phyloP scores from a whole-genome alignment of 1,140 invertebrate genomes.

The Hylaeus anthracinus region DNA sequence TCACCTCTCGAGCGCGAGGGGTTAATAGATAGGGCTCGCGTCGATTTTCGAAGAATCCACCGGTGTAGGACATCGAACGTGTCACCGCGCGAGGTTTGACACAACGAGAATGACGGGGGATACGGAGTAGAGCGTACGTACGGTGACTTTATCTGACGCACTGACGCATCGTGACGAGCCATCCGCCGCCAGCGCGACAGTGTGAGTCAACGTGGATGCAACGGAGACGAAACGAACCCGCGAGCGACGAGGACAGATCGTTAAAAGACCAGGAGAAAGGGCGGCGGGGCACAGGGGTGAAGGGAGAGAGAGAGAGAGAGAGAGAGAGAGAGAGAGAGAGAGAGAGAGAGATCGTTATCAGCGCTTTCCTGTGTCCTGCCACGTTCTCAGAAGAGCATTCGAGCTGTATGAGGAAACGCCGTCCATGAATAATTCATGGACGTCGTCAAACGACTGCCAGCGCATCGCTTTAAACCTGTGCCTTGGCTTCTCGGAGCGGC shows the following conservation, averaged over 20 bases:
- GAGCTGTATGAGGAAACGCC: slow-evolving; percentile 78
- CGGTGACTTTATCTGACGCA: slow-evolving; percentile 67
- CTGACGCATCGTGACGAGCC: slow-evolving; percentile 67
- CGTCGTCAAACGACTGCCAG: slow-evolving; percentile 76
- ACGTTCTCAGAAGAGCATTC: slow-evolving; percentile 79
- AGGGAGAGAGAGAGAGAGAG: background rate
- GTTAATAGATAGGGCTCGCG: too few relatives aligned
- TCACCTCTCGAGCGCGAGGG: too few relatives aligned
- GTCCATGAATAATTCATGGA: slow-evolving; percentile 80
- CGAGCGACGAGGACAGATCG: slow-evolving; percentile 26
- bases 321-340: slow-evolving; percentile 23
- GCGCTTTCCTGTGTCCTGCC: slow-evolving; percentile 79
- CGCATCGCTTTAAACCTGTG: slow-evolving; percentile 55
- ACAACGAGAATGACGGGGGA: slow-evolving; percentile 62
- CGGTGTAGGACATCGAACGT: slow-evolving; percentile 56
- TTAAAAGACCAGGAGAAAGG: slow-evolving; percentile 37
- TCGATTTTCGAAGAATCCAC: slow-evolving; percentile 36
- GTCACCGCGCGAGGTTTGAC: slow-evolving; percentile 50
- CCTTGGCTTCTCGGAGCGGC: slow-evolving; percentile 10
- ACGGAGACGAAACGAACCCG: slow-evolving; percentile 20
- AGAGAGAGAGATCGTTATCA: slow-evolving; percentile 75
- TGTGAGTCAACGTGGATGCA: slow-evolving; percentile 56
- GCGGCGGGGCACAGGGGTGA: slow-evolving; percentile 1
- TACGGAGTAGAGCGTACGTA: slow-evolving; percentile 33
- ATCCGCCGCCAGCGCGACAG: slow-evolving; percentile 49